These are phyloP conservation scores for Pelosia muscerda DNA, from an alignment of 2,888 invertebrate species.

Conservation along the genomic window DNA sequence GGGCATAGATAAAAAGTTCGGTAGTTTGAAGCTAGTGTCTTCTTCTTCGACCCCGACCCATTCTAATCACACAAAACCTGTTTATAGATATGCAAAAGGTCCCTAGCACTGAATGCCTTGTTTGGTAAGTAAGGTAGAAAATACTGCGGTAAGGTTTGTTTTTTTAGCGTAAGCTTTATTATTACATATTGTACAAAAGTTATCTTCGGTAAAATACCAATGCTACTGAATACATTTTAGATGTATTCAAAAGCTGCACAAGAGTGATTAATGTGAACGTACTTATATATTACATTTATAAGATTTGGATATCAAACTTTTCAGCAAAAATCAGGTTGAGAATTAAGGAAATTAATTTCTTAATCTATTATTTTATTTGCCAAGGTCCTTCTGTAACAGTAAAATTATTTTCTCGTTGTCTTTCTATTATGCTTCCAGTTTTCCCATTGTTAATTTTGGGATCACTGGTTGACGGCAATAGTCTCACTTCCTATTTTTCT, in stretches of 20 bases:
- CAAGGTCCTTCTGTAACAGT: background rate
- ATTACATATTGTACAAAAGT: conserved; percentile 28
- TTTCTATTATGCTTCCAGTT: background rate
- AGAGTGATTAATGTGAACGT: background rate
- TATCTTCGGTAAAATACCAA: background rate
- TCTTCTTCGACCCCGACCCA: conserved; percentile 74
- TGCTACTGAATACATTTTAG: conserved; percentile 16
- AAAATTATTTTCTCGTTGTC: background rate
- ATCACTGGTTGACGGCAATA: background rate
- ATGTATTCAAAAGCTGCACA: background rate
- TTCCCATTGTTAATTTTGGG: background rate
- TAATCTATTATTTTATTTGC: background rate
- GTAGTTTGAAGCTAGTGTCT: conserved; percentile 85
- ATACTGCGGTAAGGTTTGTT: conserved; percentile 45
- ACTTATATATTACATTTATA: conserved; percentile 45
- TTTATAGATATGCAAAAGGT: conserved; percentile 65
- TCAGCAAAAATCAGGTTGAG: background rate
- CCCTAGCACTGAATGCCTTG: conserved; percentile 60
- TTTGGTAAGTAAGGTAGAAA: conserved; percentile 66
- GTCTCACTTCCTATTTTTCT: background rate
- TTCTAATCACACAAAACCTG: conserved; percentile 72
- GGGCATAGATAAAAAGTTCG: conserved; percentile 79
- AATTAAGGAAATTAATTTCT: background rate
- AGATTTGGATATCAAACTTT: conserved; percentile 44
- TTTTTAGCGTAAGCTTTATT: conserved; percentile 52